A percentile compares a stretch with the other conserved stretches of the same genome.
These are phyloP conservation scores for Sthenelais limicola DNA, from an alignment of 2,888 invertebrate genomes.

Conservation along the genomic window DNA sequence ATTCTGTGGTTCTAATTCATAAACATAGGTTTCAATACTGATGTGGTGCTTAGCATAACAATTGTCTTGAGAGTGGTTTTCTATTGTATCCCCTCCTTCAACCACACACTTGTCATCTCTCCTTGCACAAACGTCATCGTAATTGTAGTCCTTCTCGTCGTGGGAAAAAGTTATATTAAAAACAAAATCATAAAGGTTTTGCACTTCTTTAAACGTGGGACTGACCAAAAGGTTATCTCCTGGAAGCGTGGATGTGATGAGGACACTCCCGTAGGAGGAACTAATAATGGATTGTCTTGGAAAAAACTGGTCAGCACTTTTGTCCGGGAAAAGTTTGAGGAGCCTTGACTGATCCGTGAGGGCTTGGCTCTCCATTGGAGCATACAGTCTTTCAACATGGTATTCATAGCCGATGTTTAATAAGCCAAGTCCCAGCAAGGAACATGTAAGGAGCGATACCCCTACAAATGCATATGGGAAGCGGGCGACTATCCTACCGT, in stretches of 20 bases:
- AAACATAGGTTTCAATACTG: constrained; percentile 25
- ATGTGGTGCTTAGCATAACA: constrained; percentile 26
- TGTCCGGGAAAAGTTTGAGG: constrained; percentile 8
- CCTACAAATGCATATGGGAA: constrained; percentile 30
- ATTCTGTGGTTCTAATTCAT: constrained; percentile 29
- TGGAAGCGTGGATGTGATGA: constrained; percentile 9
- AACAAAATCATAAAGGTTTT: constrained; percentile 1
- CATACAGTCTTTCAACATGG: constrained; percentile 30
- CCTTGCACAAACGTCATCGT: constrained; percentile 51
- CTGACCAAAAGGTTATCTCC: constrained; percentile 25
- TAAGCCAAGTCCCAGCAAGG: constrained; percentile 29
- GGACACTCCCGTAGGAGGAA: constrained; percentile 40
- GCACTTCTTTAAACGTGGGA: constrained; percentile 12
- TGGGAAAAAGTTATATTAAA: background rate
- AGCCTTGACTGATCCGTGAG: constrained; percentile 16
- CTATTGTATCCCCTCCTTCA: constrained; percentile 41
- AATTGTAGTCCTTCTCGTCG: background rate
- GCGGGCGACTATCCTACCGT: constrained; percentile 34
- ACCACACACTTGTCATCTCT: constrained; percentile 50
- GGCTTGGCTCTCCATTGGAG: constrained; percentile 37
- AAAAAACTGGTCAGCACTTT: constrained; percentile 25
- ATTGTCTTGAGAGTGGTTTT: background rate
- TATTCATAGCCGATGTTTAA: constrained; percentile 16
- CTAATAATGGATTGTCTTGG: constrained; percentile 41
- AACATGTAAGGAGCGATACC: constrained; percentile 5